Percentiles rank a stretch among this genome's conserved stretches.
Evolutionary conservation across 2,888 invertebrate species (phyloP).

Genomic region (Tromatobia lineatoria): DNA sequence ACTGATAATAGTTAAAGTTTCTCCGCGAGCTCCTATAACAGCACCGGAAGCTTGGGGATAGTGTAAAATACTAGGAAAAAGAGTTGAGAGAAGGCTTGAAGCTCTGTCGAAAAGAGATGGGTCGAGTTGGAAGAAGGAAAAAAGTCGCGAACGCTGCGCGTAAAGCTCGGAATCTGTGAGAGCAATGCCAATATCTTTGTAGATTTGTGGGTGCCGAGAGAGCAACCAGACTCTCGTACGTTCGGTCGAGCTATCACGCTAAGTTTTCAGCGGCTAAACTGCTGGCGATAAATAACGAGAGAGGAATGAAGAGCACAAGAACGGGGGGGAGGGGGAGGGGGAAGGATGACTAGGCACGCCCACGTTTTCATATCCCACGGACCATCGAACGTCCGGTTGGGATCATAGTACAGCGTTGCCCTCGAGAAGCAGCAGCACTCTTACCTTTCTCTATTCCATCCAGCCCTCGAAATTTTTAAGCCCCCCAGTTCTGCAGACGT

Average conservation of each 20-base stretch:
- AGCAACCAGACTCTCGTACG: conserved; percentile 68
- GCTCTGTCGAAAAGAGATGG: conserved; percentile 43
- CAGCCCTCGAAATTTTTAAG: conserved; percentile 54
- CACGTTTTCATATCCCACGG: conserved; percentile 67
- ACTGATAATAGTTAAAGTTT: conserved; percentile 78
- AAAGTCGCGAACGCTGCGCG: conserved; percentile 57
- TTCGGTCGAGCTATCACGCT: conserved; percentile 70
- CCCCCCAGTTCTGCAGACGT: conserved; percentile 22
- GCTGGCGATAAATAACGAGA: conserved; percentile 77
- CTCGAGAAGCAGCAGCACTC: conserved; percentile 32
- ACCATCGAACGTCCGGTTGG: conserved; percentile 64
- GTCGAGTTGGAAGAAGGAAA: conserved; percentile 37
- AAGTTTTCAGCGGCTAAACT: conserved; percentile 75
- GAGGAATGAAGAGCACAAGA: conserved; percentile 20
- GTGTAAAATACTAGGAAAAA: conserved; percentile 13
- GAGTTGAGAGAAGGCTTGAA: conserved; percentile 56
- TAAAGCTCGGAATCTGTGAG: conserved; percentile 36
- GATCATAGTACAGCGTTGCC: conserved; percentile 51
- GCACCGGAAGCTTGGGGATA: neutral
- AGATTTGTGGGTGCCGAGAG: conserved; percentile 77
- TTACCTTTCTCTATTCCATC: conserved; percentile 52
- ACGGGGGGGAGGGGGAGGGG: neutral
- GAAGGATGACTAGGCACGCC: conserved; percentile 59
- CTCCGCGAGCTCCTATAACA: conserved; percentile 1
- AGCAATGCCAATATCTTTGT: conserved; percentile 77